Conservation (phyloP, 2,888 invertebrate species). For the Mythimna pallens region DNA sequence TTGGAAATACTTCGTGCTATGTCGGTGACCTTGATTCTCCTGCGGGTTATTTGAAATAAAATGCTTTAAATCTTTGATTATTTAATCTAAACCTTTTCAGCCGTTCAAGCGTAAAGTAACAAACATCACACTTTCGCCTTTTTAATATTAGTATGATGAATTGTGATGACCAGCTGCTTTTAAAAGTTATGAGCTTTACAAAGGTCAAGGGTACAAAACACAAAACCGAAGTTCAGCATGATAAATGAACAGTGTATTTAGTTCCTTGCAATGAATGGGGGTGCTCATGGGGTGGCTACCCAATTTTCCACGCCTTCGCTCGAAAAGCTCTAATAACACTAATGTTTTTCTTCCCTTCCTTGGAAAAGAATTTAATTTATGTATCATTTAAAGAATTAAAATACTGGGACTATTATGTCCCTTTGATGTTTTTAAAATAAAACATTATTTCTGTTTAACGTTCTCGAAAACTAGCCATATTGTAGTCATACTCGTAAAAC, state of each 20-base stretch:
- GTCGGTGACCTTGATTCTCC: no score
- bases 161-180: no score
- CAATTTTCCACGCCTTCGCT: conserved; percentile 26
- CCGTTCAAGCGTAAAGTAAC: no score
- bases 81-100: no score
- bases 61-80: no score
- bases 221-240: conserved; percentile 20
- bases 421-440: neutral
- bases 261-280: conserved; percentile 11
- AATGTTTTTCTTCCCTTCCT: conserved; percentile 21
- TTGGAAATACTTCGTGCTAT: no score
- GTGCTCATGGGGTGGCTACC: neutral
- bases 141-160: no score
- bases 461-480: neutral
- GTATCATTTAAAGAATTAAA: conserved; percentile 9
- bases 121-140: no score
- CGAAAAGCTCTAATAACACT: conserved; percentile 3
- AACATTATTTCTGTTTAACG: neutral
- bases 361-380: conserved; percentile 13
- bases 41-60: no score
- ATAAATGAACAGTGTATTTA: conserved; percentile 25
- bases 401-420: neutral
- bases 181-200: no score
- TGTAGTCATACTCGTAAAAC: no score
- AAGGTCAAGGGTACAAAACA: neutral